Conservation (phyloP, 2,888 invertebrate species). For the Philonicus albiceps region DNA sequence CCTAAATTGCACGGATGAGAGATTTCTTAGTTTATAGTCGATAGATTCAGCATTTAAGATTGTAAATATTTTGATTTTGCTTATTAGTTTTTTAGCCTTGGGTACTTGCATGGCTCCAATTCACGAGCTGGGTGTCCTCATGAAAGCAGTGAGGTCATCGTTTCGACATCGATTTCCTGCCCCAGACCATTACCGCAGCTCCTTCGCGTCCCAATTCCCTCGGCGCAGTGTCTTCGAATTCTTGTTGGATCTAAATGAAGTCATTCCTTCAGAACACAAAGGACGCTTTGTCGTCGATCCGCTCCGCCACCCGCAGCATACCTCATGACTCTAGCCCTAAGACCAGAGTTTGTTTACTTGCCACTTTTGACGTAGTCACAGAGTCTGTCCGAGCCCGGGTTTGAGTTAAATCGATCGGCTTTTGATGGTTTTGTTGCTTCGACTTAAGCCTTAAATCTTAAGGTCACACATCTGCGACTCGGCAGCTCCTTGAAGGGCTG, state of each 20-base stretch:
- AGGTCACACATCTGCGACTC: background rate
- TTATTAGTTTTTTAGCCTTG: background rate
- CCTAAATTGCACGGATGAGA: background rate
- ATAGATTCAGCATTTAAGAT: background rate
- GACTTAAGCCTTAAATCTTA: background rate
- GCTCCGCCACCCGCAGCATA: background rate
- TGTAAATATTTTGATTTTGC: background rate
- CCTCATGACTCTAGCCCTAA: background rate
- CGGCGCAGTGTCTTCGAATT: background rate
- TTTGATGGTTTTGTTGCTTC: background rate
- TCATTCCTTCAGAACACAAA: background rate
- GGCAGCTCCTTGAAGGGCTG: background rate
- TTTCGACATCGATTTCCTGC: background rate
- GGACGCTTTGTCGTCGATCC: background rate
- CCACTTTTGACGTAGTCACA: background rate
- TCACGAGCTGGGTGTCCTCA: background rate
- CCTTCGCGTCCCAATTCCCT: background rate
- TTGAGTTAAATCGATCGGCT: background rate
- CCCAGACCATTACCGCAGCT: background rate
- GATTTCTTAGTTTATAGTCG: background rate
- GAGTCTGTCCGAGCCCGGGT: background rate
- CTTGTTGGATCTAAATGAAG: background rate
- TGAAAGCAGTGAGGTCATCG: conserved; percentile 12
- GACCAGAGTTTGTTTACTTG: background rate
- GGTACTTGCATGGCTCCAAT: background rate